phyloP scores from a whole-genome alignment of 2,797 vertebrate genomes.

The Sus cebifrons region DNA sequence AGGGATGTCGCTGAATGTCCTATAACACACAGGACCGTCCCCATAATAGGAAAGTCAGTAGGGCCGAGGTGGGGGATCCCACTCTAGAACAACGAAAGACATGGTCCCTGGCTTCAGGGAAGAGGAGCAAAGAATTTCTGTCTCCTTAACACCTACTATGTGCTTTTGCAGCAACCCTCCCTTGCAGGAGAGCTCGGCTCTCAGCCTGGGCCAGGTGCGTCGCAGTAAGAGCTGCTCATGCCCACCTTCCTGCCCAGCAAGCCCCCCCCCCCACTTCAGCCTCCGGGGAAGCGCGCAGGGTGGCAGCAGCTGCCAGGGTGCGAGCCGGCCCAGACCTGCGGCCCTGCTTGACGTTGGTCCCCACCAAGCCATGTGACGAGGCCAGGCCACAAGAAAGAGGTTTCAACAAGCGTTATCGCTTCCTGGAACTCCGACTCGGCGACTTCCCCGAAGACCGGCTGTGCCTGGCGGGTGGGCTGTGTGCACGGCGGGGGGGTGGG shows the following conservation, averaged over 20 bases:
- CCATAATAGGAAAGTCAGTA: background rate
- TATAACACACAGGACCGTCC: background rate
- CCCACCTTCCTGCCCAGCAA: background rate
- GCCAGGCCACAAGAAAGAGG: conserved; percentile 93
- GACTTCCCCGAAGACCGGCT: conserved; percentile 92
- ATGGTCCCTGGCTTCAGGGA: accelerated
- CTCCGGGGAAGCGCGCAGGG: background rate
- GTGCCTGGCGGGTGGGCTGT: conserved; percentile 86
- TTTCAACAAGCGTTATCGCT: conserved; percentile 91
- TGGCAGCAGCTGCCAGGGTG: background rate
- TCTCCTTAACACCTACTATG: background rate
- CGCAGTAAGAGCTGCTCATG: accelerated
- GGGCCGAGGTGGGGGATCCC: background rate
- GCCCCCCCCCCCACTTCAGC: background rate
- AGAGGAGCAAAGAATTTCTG: background rate
- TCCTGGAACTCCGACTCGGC: conserved; percentile 93
- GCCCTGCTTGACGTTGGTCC: conserved; percentile 86
- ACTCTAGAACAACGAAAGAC: background rate
- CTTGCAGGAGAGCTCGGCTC: background rate
- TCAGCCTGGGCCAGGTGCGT: background rate
- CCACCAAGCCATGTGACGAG: conserved; percentile 88
- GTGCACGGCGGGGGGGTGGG: conserved; percentile 68
- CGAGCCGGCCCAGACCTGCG: conserved; percentile 83
- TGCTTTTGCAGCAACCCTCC: background rate
- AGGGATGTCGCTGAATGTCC: accelerated